Evolutionary conservation across 1,140 invertebrate genomes (phyloP).

Genomic region (Paralvinella palmiformis): DNA sequence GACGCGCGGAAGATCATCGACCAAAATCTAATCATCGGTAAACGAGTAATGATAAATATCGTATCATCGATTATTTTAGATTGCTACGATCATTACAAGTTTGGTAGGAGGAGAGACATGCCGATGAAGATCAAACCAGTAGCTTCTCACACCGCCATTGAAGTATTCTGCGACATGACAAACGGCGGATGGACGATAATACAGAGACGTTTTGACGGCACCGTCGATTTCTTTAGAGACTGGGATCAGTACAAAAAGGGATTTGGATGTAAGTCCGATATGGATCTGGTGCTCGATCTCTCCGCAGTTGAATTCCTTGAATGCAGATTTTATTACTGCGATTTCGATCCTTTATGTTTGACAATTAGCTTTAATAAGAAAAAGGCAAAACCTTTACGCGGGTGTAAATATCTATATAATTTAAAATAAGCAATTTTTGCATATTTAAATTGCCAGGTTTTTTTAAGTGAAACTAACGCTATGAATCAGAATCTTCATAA

Average conservation of each 20-base stretch:
- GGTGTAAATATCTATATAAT: neutral
- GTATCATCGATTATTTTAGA: conserved; percentile 33
- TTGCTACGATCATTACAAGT: conserved; percentile 38
- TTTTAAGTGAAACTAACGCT: neutral
- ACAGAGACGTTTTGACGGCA: conserved; percentile 73
- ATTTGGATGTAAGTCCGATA: conserved; percentile 64
- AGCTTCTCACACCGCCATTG: conserved; percentile 22
- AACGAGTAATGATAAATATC: too few species aligned
- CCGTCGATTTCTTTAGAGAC: conserved; percentile 77
- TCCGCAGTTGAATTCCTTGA: neutral
- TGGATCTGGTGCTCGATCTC: neutral
- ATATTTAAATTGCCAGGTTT: neutral
- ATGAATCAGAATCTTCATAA: too few species aligned
- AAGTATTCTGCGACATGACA: conserved; percentile 62
- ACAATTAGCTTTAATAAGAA: neutral
- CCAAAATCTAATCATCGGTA: too few species aligned
- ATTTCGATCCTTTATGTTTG: neutral
- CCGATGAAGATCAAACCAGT: conserved; percentile 33
- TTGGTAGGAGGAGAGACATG: conserved; percentile 28
- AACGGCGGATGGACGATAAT: conserved; percentile 85
- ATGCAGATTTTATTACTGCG: neutral
- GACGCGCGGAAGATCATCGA: too few species aligned
- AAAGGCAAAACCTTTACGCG: neutral
- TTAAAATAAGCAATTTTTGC: neutral
- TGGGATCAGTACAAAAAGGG: conserved; percentile 93